phyloP scores from a whole-genome alignment of 2,888 invertebrate species.

The Muscina levida region DNA sequence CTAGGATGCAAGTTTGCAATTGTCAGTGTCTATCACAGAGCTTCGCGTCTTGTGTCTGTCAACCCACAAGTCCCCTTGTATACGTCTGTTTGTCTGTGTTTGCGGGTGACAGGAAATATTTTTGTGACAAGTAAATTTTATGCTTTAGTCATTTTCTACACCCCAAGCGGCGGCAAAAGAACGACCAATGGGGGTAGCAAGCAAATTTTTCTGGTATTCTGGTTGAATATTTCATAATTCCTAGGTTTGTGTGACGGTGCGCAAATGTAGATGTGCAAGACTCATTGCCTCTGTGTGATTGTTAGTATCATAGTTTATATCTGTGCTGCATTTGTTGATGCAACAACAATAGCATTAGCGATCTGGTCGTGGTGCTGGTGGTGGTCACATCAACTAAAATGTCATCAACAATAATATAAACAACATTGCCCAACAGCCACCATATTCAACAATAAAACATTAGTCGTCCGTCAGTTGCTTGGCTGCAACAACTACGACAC shows the following conservation, averaged over 20 bases:
- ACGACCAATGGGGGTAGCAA: background rate
- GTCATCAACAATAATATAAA: constrained; percentile 56
- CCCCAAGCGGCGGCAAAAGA: background rate
- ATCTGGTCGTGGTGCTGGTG: background rate
- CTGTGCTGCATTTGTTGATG: background rate
- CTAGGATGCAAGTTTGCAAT: background rate
- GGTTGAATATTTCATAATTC: constrained; percentile 50
- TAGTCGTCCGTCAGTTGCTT: constrained; percentile 8
- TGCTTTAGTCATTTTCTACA: constrained; percentile 47
- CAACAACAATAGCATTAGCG: constrained; percentile 54
- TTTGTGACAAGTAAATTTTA: constrained; percentile 57
- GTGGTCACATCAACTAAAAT: constrained; percentile 58
- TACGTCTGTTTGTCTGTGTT: background rate
- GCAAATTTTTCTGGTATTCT: constrained; percentile 19
- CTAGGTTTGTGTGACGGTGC: constrained; percentile 12
- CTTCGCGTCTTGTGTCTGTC: background rate
- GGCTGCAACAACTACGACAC: constrained; percentile 16
- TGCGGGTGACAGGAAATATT: constrained; percentile 52
- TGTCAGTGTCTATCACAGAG: constrained; percentile 24
- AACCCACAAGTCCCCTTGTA: background rate
- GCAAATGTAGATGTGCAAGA: constrained; percentile 8
- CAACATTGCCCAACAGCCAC: constrained; percentile 16
- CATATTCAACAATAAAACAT: constrained; percentile 25
- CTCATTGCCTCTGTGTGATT: background rate
- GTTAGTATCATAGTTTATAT: constrained; percentile 13